Base-by-base conservation (phyloP, 2,797 vertebrate genomes). In the Hylomyscus alleni region DNA sequence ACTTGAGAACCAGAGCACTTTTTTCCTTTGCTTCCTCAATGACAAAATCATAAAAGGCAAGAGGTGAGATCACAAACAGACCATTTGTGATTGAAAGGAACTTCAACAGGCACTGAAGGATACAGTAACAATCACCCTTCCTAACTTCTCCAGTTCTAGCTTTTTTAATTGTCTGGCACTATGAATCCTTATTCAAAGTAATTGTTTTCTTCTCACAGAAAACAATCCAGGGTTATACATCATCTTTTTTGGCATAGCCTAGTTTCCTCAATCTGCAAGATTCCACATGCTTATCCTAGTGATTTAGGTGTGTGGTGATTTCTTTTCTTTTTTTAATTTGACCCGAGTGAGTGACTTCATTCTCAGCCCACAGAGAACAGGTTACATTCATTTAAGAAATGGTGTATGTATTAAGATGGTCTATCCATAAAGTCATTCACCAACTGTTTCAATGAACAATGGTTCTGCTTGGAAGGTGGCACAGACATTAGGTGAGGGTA, bases 41-140 rank as follows among this genome's bases (percentile, higher is more conserved):
- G 96, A 99, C 99, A 0, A 99, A 99, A 97, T 99, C 98, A 52
- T 99, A 99, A 82, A 99, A 98, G 91, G 99, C 99, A 96, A 99
- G 98, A 26, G 4, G 99, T 99, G 87, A 99, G 99, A 98, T 99
- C 99, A 98, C 99, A 99, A 90, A 99, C 86, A 14, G 98, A 98
- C 47, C 99, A 99, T 96, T 99, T 99, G 98, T 99, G 99, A 98
- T 99, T 99, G 95, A 99, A 99, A 96, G 99, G 99, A 89, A 99
- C 99, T 73, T 99, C 99, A 31, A 98, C 76, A 6, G 99, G 98
- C 87, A 99, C 97, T 12, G 98, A 98, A 14, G 99, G 99, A 96
- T 98, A 99, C 93, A 99, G 56, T 98, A 99, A 83, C 98, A 98
- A 95, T 99, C 98, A 78, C 99, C 98, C 99, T 98, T 99, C 13